Evolutionary conservation across 2,113 vertebrate species (phyloP), one percentile per base, ranked within the genome.

Genomic region (Platichthys flesus): DNA sequence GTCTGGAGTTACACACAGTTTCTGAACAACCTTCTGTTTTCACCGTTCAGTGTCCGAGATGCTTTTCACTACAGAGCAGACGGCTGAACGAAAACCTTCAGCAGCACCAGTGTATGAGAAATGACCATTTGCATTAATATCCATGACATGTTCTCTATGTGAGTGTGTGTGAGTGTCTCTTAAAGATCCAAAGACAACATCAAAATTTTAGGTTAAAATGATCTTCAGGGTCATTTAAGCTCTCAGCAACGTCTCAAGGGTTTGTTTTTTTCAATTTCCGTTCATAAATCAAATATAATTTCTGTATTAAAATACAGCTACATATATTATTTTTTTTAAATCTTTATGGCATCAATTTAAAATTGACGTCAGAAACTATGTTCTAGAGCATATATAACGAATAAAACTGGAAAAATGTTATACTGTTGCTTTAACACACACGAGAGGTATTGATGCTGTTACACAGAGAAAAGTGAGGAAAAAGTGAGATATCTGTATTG

Each of bases 71-170:
- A 47, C 45, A 47, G 13, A 47, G 40, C 63, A 79, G 82, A 75
- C 20, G 31, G 31, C 31, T 7, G 1, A 77, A 58, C 54, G 24
- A 6, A 40, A 76, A 64, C 21, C 42, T 24, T 49, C 60, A 16
- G 68, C 77, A 56, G 59, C 55, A 68, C 51, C 9, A 12, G 35
- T 16, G 28, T 54, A 26, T 42, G 49, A 79, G 52, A 66, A 52
- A 35, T 80, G 78, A 78, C 51, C 31, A 76, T 66, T 60, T 24
- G 28, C 37, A 68, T 59, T 10, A 71, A n/a, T 72, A 71, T 86
- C n/a, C 14, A 6, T 54, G 62, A 69, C 51, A 65, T 65, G 63
- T 28, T 28, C 26, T 28, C 3, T 28, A 20, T n/a, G 45, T 54
- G 20, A 3, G 51, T 54, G 51, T 52, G 18, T 54, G 13, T 76